These are phyloP conservation scores for Philypnodon macrostomus DNA, from an alignment of 2,797 vertebrate species.

Conservation along the genomic window DNA sequence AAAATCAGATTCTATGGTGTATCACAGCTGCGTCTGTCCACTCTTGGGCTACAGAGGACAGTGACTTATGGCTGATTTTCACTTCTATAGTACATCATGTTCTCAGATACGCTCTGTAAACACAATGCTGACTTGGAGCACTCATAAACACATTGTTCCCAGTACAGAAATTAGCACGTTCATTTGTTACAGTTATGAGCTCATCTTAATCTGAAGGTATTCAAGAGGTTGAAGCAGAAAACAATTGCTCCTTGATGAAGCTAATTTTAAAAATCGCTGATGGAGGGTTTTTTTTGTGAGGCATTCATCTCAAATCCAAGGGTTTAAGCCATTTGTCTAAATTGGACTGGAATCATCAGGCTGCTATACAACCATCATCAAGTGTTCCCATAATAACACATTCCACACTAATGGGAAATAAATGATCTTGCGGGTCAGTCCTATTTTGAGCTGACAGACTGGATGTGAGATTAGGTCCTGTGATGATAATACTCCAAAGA, in stretches of 20 bases:
- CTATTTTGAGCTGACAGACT: constrained; percentile 9
- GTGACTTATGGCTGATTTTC: constrained; percentile 12
- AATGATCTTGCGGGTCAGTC: constrained; percentile 1
- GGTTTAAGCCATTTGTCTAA: constrained; percentile 11
- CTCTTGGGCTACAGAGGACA: background rate
- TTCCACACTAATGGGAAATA: constrained; percentile 18
- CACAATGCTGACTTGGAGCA: background rate
- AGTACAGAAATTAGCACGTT: constrained; percentile 2
- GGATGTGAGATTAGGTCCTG: constrained; percentile 2
- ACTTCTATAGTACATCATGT: constrained; percentile 13
- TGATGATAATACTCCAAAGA: background rate
- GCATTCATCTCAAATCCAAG: constrained; percentile 10
- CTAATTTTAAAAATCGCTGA: constrained; percentile 25
- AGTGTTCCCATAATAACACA: constrained; percentile 15
- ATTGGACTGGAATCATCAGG: constrained; percentile 12
- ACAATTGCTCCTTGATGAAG: constrained; percentile 23
- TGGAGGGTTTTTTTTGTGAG: constrained; percentile 8
- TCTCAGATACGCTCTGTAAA: constrained; percentile 1
- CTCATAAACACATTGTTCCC: constrained; percentile 7
- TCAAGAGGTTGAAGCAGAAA: constrained; percentile 22
- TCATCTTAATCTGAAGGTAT: background rate
- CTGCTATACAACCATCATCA: constrained; percentile 20
- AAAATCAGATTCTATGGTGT: background rate
- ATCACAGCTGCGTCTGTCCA: background rate
- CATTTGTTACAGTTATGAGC: constrained; percentile 6